A percentile compares a stretch with the other conserved stretches of the same genome.
These are phyloP conservation scores for Bactericera cockerelli DNA, from an alignment of 1,140 invertebrate genomes.

Conservation along the genomic window DNA sequence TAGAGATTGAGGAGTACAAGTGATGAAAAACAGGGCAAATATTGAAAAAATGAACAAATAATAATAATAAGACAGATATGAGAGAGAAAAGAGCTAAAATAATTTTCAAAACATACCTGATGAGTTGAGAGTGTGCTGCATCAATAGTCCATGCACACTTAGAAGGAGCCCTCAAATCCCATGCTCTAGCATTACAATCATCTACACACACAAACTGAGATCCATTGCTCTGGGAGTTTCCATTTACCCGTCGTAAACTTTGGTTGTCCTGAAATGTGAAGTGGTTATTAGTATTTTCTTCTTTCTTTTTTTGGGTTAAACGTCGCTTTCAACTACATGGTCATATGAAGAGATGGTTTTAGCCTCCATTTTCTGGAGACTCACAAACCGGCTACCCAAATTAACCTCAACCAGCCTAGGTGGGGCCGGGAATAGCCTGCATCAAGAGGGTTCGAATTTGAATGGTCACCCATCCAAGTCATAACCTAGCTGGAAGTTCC, in stretches of 20 bases:
- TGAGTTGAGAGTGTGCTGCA: conserved; percentile 71
- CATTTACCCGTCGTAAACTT: conserved; percentile 74
- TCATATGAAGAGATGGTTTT: too few species aligned
- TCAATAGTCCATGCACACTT: conserved; percentile 68
- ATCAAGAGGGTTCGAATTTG: too few species aligned
- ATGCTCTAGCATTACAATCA: conserved; percentile 69
- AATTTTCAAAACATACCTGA: conserved; percentile 34
- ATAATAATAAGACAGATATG: neutral
- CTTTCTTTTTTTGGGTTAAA: too few species aligned
- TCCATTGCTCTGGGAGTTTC: conserved; percentile 83
- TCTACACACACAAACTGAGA: conserved; percentile 68
- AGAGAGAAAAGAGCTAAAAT: neutral
- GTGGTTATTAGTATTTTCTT: too few species aligned
- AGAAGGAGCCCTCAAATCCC: conserved; percentile 59
- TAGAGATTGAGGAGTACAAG: neutral
- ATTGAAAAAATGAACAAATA: neutral
- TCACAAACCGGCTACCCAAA: too few species aligned
- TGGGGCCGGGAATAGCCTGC: too few species aligned
- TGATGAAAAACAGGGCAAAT: neutral
- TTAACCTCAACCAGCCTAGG: too few species aligned
- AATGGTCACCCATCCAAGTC: too few species aligned
- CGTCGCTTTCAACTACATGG: neutral
- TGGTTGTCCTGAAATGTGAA: conserved; percentile 31
- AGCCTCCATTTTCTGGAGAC: too few species aligned
- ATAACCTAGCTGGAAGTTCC: too few species aligned